Evolutionary conservation across 2,113 vertebrate genomes (phyloP), one percentile per base, ranked within the genome.

Genomic region (Oncorhynchus keta): DNA sequence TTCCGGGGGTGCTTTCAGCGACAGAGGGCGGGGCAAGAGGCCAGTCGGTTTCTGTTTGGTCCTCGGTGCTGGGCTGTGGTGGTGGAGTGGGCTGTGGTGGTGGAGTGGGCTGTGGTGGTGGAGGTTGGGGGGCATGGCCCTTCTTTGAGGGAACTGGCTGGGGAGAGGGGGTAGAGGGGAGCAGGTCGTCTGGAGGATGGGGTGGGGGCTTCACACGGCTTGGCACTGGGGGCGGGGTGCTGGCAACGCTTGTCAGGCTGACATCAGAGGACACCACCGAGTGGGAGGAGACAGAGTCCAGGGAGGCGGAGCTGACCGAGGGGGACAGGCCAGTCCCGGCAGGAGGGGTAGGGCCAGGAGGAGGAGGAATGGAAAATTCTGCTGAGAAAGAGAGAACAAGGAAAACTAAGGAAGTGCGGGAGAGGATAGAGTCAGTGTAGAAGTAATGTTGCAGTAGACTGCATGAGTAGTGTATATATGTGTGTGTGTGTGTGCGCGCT

Each of bases 161-260:
- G 65, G 80, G 70, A 68, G 77, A 30, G 9, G 79, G 75, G 22
- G 80, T 79, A 2, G 88, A 62, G 61, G 88, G 55, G 57, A 84
- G 72, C 8, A 22, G 48, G 9, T 11, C 39, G 9, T 86, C 80
- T 0, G 13, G n/a, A 24, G 68, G 74, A 1, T 76, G 81, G 0
- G 68, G 67, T 0, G 81, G 16, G 75, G 94, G 94, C 30, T 93
- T 92, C 2, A 94, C 90, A 5, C 98, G 93, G 74, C 94, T 96
- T 0, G 98, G 98, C 16, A 99, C 94, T 0, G 98, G 97, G 1
- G 97, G 97, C 0, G 97, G 97, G 0, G 95, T 96, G 90, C 94
- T 95, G 78, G 95, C 92, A 9, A 94, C 93, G 79, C 96, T 98
- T 78, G 95, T 93, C 67, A 95, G 90, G 72, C 93, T 95, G 0